Base-by-base conservation (phyloP, 1,140 invertebrate genomes). In the Drosophila pseudoobscura region DNA sequence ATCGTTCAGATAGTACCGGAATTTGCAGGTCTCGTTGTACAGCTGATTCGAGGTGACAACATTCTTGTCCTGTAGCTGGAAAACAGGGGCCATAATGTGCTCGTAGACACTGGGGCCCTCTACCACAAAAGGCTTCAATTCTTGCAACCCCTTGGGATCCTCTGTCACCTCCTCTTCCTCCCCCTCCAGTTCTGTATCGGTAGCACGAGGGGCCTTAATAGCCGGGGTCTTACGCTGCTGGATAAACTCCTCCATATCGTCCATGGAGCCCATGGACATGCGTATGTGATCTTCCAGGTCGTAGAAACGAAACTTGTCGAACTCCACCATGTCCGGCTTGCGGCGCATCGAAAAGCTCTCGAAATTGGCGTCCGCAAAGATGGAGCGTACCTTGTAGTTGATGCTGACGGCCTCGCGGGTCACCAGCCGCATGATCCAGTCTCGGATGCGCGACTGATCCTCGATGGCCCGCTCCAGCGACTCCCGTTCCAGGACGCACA, bases 21-120 rank as follows among this genome's bases (percentile, higher is more conserved):
- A 62, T 49, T 91, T 84, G 47, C 59, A 65, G 59, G 85, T 83
- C 3, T 92, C 87, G 26, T 90, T 60, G 39, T 73, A 72, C 39
- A 92, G 64, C 64, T 94, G 93, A 52, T 63, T 54, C 13, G 90
- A 92, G 0, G 91, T 91, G n/a, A 93, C 92, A 6, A 78, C 61
- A 8, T 91, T 82, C n/a, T 91, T 90, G 52, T 92, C 92, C 13
- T 92, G 89, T 57, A 91, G 84, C 31, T 84, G 90, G 24, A 90
- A 70, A 24, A 74, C 74, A 1, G 78, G 82, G 7, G 79, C 72
- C 58, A 93, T 78, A 3, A 93, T 70, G 59, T 92, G 93, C 3
- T 80, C 82, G 73, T 92, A 75, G n/a, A 92, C 90, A 4, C 91
- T 92, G 20, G 70, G 69, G 0, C 93, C 93, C 84, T 73, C 41